Conservation (phyloP, 2,797 vertebrate species). For the Parauchenoglanis punctatus region DNA sequence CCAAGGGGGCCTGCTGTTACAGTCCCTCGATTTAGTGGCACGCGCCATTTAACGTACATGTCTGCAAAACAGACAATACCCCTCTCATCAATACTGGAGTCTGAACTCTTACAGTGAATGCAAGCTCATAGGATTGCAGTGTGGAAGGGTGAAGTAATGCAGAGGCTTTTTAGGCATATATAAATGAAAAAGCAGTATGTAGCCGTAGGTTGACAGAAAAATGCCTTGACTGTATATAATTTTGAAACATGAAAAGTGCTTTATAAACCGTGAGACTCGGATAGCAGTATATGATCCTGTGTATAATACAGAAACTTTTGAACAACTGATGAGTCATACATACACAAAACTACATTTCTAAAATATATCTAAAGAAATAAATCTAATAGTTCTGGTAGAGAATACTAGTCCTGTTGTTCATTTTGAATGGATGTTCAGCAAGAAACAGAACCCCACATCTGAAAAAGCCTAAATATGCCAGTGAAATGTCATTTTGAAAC, state of each 20-base stretch:
- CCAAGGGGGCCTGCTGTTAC: constrained; percentile 72
- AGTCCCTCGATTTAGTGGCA: constrained; percentile 67
- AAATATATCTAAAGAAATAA: not conserved
- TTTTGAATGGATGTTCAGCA: not conserved
- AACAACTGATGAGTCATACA: not conserved
- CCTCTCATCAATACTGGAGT: constrained; percentile 62
- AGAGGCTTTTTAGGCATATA: constrained; percentile 52
- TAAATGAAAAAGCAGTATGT: constrained; percentile 54
- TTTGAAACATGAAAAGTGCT: not conserved
- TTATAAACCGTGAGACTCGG: not conserved
- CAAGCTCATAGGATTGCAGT: constrained; percentile 65
- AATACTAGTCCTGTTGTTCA: not conserved
- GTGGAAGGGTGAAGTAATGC: constrained; percentile 59
- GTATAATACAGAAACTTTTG: not conserved
- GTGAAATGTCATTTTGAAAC: constrained; percentile 62
- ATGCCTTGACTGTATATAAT: constrained; percentile 3
- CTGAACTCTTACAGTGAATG: constrained; percentile 62
- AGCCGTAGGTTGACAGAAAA: constrained; percentile 12
- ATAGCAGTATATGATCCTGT: not conserved
- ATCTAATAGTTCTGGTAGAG: not conserved
- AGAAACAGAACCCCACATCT: not conserved
- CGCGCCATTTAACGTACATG: constrained; percentile 79
- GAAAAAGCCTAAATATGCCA: constrained; percentile 23
- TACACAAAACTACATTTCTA: not conserved
- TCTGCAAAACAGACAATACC: constrained; percentile 69